Conservation (phyloP, 2,797 vertebrate genomes). For the Peromyscus attwateri region DNA sequence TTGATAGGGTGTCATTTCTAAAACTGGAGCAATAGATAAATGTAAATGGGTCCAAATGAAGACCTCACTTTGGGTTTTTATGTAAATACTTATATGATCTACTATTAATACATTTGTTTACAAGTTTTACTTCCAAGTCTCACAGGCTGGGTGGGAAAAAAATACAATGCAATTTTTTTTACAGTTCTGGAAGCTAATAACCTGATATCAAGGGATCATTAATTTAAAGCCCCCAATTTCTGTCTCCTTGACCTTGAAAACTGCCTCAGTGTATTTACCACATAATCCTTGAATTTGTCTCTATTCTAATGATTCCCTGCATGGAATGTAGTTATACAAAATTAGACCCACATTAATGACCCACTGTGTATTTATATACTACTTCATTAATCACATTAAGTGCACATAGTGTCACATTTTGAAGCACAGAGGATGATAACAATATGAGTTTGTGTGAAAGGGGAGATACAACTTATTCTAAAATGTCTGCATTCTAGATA, state of each 20-base stretch:
- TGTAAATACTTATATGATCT: not conserved
- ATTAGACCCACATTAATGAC: not conserved
- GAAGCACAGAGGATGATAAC: not conserved
- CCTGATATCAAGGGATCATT: not conserved
- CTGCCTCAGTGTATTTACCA: not conserved
- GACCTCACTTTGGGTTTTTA: not conserved
- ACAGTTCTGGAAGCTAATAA: not conserved
- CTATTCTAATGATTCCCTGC: not conserved
- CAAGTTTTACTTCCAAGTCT: not conserved
- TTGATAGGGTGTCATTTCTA: not conserved
- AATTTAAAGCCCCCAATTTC: not conserved
- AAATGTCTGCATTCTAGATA: not conserved
- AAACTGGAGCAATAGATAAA: not conserved
- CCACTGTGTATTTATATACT: not conserved
- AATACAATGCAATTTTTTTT: not conserved
- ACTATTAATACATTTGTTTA: not conserved
- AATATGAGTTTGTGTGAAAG: too few species aligned
- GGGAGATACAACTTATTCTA: accelerated
- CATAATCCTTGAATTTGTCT: too few species aligned
- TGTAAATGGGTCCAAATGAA: not conserved
- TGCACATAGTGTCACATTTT: not conserved
- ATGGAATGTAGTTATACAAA: not conserved
- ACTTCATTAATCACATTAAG: not conserved
- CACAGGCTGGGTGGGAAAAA: not conserved
- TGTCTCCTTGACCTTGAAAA: not conserved